Conservation (phyloP, 2,888 invertebrate species). For the Piscicola geometra region DNA sequence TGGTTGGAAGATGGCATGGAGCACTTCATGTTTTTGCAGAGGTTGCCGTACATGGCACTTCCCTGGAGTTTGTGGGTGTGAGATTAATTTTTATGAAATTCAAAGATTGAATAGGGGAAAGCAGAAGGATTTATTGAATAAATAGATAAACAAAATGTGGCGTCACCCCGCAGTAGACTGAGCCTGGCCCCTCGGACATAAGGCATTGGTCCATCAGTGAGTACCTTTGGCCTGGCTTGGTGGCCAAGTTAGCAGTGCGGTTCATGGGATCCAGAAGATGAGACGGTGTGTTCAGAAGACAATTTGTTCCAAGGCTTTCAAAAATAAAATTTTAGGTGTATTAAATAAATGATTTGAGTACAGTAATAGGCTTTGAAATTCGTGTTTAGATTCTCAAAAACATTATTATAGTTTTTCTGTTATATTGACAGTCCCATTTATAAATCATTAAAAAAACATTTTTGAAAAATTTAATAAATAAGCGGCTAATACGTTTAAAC, state of each 20-base stretch:
- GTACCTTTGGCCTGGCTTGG: neutral
- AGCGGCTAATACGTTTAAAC: too few species aligned
- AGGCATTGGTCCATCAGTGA: neutral
- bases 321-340: too few species aligned
- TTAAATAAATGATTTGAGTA: too few species aligned
- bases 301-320: neutral
- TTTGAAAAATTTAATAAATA: too few species aligned
- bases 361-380: too few species aligned
- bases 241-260: neutral
- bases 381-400: neutral
- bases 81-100: too few species aligned
- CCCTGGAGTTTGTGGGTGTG: too few species aligned
- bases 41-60: too few species aligned
- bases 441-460: neutral
- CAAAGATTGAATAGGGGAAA: too few species aligned
- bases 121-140: too few species aligned
- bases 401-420: neutral
- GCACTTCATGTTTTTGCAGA: neutral
- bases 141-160: too few species aligned
- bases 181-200: neutral
- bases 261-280: neutral
- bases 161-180: slow-evolving; percentile 3
- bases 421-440: neutral
- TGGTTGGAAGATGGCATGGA: neutral
- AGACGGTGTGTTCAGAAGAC: neutral